Conservation (phyloP, 2,113 vertebrate species). For the Scalopus aquaticus region DNA sequence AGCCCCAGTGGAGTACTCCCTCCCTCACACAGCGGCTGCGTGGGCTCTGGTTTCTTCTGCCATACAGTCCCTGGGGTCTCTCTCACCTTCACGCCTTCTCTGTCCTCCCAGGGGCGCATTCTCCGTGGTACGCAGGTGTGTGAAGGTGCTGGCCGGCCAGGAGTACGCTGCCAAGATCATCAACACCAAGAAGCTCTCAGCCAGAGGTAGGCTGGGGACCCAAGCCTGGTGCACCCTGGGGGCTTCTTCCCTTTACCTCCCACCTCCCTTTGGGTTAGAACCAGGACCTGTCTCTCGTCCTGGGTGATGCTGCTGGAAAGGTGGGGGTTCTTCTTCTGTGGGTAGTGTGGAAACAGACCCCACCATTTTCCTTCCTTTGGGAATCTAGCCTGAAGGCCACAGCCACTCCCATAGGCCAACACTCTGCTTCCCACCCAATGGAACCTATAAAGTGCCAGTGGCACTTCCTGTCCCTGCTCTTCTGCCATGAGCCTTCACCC, state of each 20-base stretch:
- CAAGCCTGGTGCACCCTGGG: fast-evolving
- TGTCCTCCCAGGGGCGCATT: constrained; percentile 86
- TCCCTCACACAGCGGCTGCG: fast-evolving
- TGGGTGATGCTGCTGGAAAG: background rate
- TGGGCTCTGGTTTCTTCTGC: fast-evolving
- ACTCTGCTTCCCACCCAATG: background rate
- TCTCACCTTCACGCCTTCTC: constrained; percentile 19
- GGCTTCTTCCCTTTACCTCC: background rate
- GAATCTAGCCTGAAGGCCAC: background rate
- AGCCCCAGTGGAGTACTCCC: background rate
- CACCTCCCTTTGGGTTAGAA: background rate
- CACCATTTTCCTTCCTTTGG: background rate
- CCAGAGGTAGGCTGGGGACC: constrained; percentile 83
- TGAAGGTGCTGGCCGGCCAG: constrained; percentile 90
- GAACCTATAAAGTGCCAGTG: too few relatives aligned
- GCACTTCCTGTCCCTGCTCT: background rate
- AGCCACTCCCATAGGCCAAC: background rate
- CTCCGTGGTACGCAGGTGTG: constrained; percentile 89
- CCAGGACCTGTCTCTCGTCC: background rate
- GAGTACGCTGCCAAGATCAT: constrained; percentile 92
- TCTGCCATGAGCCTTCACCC: background rate
- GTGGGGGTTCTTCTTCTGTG: background rate
- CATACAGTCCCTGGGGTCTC: fast-evolving
- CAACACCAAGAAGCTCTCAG: constrained; percentile 91
- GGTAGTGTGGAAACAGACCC: background rate